Base-by-base conservation (phyloP, 2,888 invertebrate genomes). In the Tetranychus piercei region DNA sequence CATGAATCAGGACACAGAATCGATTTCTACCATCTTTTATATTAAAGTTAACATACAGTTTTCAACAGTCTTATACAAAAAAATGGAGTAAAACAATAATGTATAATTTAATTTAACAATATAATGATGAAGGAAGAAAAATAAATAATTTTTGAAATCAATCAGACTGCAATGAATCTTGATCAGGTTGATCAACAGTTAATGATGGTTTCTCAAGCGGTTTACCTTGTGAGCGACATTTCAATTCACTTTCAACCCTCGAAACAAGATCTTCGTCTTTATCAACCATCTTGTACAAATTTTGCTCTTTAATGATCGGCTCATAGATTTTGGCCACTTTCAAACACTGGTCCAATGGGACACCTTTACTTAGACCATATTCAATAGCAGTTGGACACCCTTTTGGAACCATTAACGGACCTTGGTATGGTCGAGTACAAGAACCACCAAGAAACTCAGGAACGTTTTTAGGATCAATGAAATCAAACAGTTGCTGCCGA, bases 371-470 rank as follows among this genome's bases (percentile, higher is more conserved):
- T n/a, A 71, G 34, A 7, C 71, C 71, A 43, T 44, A 71, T 18
- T 71, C 71, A 44, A 71, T 20, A n/a, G 71, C 45, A 18, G 71
- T 45, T 44, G 71, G 71, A 44, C 44, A 71, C 4, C 71, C 71
- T 44, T 71, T 20, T 9, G 71, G 71, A 15, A 71, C 71, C 44
- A 71, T 45, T 44, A 18, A n/a, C 18, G 20, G 20, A 18, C 71
- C 71, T 67, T 69, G 66, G 34, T 67, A n/a, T 18, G 66, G 67
- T 43, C 74, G 74, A 22, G 34, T 20, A 44, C 74, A 74, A 9
- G 74, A 67, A n/a, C 74, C 74, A n/a, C 67, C 66, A 44, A 74
- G 69, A 34, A 74, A 74, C 15, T 74, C 69, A 9, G 74, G 74
- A 15, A 65, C 20, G 34, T 74, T 74, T 44, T 74, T 67, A n/a